Evolutionary conservation across 2,888 invertebrate genomes (phyloP).

Genomic region (Dorcus parallelipipedus): DNA sequence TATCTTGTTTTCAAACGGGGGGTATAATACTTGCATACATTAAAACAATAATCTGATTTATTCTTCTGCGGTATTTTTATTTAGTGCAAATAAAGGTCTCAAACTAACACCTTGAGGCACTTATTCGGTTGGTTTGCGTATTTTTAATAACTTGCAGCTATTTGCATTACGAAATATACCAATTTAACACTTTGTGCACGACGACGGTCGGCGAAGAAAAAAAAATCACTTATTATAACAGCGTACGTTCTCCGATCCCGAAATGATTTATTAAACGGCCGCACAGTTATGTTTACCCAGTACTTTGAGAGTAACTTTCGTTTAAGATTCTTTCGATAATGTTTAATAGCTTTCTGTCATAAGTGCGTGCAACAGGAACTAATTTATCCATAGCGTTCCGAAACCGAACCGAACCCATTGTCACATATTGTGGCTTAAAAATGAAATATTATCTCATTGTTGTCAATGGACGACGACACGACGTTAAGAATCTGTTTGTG

Average conservation of each 20-base stretch:
- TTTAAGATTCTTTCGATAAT: slow-evolving; percentile 4
- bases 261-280: slow-evolving; percentile 7
- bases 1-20: not conserved
- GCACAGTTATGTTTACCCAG: slow-evolving; percentile 5
- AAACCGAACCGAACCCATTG: not conserved
- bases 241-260: not conserved
- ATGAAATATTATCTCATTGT: not conserved
- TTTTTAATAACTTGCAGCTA: too few species aligned
- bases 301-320: not conserved
- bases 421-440: not conserved
- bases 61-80: too few species aligned
- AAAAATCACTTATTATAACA: too few species aligned
- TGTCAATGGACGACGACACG: not conserved
- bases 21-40: too few species aligned
- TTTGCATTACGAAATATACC: too few species aligned
- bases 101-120: too few species aligned
- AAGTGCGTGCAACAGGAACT: slow-evolving; percentile 1
- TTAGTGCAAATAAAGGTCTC: too few species aligned
- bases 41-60: too few species aligned
- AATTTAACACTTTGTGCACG: too few species aligned
- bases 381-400: slow-evolving; percentile 2
- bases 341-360: slow-evolving; percentile 7
- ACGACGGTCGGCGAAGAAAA: too few species aligned
- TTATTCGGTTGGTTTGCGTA: too few species aligned
- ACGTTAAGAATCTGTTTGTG: not conserved